Evolutionary conservation across 2,797 vertebrate species (phyloP), one percentile per base, ranked within the genome.

Genomic region (Otus scops): DNA sequence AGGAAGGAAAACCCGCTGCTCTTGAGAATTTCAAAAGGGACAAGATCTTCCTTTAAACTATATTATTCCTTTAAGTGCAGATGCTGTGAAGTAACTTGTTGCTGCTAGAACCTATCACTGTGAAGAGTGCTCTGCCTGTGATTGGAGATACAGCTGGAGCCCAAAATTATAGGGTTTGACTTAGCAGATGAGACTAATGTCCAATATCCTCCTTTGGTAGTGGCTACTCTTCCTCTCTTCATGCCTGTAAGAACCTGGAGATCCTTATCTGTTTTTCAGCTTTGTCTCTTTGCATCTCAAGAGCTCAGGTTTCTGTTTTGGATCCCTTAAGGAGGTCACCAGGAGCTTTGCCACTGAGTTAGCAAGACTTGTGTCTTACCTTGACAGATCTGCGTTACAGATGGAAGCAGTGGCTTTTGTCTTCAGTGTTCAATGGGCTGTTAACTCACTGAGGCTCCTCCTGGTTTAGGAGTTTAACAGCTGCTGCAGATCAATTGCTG

Each of bases 161-260:
- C 7, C 38, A 39, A 24, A n/a, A 60, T 57, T 41, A 56, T 4
- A 76, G 39, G 2, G 4, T 34, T 39, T 91, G 27, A 39, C 4
- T 36, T 56, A 32, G 11, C 24, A 82, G 26, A 26, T 57, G 22
- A 47, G 28, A 57, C 13, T 34, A 21, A 34, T 22, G 17, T 16
- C 26, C 24, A 50, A 6, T 45, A 59, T 51, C 11, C 4, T 81
- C 24, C 13, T 6, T 7, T 45, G 16, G 19, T 14, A 41, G 16
- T 23, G 21, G 15, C 23, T 8, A 12, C 4, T 32, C 34, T 61
- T 80, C 36, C 32, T 77, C 12, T 60, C 22, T 51, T 85, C 2
- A 0, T 36, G 24, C 6, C 3, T 0, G 0, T 39, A 50, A 67
- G 28, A 53, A 38, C 20, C 24, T 70, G 27, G 2, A 6, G 1